A percentile compares a stretch with the other conserved stretches of the same genome.
phyloP scores from a whole-genome alignment of 92 coral and sea anemone species.

The Palythoa grandiflora region DNA sequence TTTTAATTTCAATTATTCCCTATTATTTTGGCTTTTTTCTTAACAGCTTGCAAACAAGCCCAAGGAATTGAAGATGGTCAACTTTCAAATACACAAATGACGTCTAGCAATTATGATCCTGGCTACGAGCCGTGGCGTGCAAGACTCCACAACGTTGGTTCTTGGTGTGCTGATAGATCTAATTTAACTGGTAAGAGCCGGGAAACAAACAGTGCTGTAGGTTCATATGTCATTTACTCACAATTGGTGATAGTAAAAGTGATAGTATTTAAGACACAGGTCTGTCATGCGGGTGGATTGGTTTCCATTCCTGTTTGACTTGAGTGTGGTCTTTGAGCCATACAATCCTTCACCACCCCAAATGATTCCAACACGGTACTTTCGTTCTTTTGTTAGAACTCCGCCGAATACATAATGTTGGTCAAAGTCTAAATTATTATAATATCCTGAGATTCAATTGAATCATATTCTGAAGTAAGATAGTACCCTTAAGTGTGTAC shows the following conservation, averaged over 20 bases:
- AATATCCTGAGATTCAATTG: too few relatives aligned
- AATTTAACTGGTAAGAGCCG: slow-evolving; percentile 1
- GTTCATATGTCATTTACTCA: not conserved
- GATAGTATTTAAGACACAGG: not conserved
- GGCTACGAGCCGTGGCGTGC: slow-evolving; percentile 78
- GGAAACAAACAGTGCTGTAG: not conserved
- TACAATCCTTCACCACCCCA: too few relatives aligned
- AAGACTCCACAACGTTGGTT: slow-evolving; percentile 63
- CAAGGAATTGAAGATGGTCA: slow-evolving; percentile 34
- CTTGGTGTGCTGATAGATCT: slow-evolving; percentile 71
- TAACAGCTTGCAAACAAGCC: slow-evolving; percentile 5
- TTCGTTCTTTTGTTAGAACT: too few relatives aligned
- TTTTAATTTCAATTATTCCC: too few relatives aligned
- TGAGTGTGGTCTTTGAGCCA: too few relatives aligned
- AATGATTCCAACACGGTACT: too few relatives aligned
- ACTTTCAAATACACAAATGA: slow-evolving; percentile 7
- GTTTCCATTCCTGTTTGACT: not conserved
- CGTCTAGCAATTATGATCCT: slow-evolving; percentile 63
- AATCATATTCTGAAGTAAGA: too few relatives aligned
- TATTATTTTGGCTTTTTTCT: not conserved
- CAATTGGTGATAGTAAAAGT: too few relatives aligned
- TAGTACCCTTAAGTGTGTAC: too few relatives aligned
- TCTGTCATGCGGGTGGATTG: not conserved
- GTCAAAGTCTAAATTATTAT: too few relatives aligned
- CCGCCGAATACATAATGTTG: too few relatives aligned